Evolutionary conservation across 2,797 vertebrate species (phyloP), one percentile per base, ranked within the genome.

Genomic region (Enteromius viviparus): DNA sequence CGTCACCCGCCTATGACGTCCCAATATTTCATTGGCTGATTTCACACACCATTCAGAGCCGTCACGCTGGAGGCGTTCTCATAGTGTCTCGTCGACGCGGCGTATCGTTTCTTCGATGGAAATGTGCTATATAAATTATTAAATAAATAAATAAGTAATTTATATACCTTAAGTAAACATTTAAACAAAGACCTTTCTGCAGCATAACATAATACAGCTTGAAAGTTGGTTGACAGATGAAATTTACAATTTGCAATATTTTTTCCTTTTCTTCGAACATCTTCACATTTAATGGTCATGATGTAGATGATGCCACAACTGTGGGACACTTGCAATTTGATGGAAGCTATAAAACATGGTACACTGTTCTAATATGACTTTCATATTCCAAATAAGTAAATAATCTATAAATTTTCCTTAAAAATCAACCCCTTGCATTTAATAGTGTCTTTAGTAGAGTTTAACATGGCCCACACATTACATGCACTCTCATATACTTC

Each of bases 391-490:
- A 34, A 32, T 32, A 6, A 34, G 1, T 8, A 1, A 74, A 69
- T n/a, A 55, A 55, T 75, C 3, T 21, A 32, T 53, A 15, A 8
- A 3, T 23, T 75, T 75, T 37, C 47, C 6, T 42, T 72, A 51
- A 53, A 53, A 74, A 53, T 11, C 26, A 72, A 51, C 26, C 26
- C 47, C 47, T n/a, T 6, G 23, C 60, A 60, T 51, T 64, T 81
- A 83, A 80, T 76, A 82, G 62, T 49, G 3, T n/a, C 74, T 75
- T 83, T 55, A 51, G 65, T 60, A 62, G 58, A 62, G 26, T 64
- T 64, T 64, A 32, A 64, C 60, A 32, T 32, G 26, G 26, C 26
- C 60, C 26, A 29, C 14, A 86, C 74, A 70, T 83, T 79, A 26
- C 17, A 49, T 55, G 34, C 42, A 42, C 74, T 26, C 42, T 69